A percentile compares a stretch with the other conserved stretches of the same genome.
Conservation (phyloP, 2,888 invertebrate genomes). For the Machimus rusticus region DNA sequence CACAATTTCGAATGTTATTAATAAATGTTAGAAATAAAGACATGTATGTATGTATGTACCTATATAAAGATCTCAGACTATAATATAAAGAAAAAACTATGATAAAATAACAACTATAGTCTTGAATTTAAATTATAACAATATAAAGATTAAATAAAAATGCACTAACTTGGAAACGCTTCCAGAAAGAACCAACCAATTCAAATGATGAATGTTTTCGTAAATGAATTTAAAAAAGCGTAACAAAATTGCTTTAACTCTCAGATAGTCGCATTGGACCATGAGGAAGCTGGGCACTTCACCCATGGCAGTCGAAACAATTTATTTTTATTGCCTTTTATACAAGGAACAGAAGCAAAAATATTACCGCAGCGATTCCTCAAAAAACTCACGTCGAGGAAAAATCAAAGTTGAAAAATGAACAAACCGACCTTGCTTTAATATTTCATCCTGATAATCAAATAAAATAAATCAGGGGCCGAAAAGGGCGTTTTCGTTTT, state of each 20-base stretch:
- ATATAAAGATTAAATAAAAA: neutral
- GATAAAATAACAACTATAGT: neutral
- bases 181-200: neutral
- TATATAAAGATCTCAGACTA: no score
- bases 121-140: neutral
- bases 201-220: neutral
- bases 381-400: neutral
- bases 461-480: slow-evolving; percentile 3
- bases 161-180: neutral
- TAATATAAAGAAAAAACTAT: neutral
- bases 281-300: neutral
- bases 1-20: neutral
- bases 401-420: slow-evolving; percentile 19
- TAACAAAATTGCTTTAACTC: neutral
- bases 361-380: neutral
- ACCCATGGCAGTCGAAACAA: neutral
- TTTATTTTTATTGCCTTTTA: slow-evolving; percentile 15
- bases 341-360: neutral
- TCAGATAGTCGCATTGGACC: neutral
- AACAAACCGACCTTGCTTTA: slow-evolving; percentile 1
- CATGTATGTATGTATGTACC: neutral
- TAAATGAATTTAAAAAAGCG: neutral
- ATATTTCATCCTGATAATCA: slow-evolving; percentile 12
- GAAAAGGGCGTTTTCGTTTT: neutral
- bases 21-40: neutral